A percentile compares a stretch with the other conserved stretches of the same genome.
phyloP scores from a whole-genome alignment of 2,888 invertebrate genomes.

The Macrosiphum euphorbiae region DNA sequence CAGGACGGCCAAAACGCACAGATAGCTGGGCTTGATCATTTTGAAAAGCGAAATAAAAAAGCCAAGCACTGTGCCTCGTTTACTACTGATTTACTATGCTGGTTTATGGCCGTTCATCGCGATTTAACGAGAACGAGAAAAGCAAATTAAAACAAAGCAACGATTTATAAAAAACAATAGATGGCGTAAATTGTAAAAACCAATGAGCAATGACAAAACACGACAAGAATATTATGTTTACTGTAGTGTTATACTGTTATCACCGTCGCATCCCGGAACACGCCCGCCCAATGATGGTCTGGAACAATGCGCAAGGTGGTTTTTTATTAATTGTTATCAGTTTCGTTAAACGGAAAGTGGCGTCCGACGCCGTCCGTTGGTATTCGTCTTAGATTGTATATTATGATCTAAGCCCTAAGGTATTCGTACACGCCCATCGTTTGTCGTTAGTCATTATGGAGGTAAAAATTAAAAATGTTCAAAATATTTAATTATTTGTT shows the following conservation, averaged over 20 bases:
- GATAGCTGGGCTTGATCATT: background rate
- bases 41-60: constrained; percentile 8
- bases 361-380: background rate
- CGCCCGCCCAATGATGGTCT: background rate
- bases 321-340: background rate
- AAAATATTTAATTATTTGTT: background rate
- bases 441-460: background rate
- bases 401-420: background rate
- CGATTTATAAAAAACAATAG: background rate
- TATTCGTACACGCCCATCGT: background rate
- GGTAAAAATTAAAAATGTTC: background rate
- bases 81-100: background rate
- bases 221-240: background rate
- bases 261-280: background rate
- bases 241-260: background rate
- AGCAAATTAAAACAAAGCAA: background rate
- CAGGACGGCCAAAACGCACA: constrained; percentile 23
- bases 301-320: background rate
- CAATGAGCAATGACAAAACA: background rate
- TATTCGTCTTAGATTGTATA: background rate
- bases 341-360: background rate
- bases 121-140: background rate
- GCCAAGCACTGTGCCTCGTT: background rate
- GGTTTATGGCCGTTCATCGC: background rate
- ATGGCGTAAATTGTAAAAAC: background rate